Evolutionary conservation across 2,797 vertebrate species (phyloP), one percentile per base, ranked within the genome.

Genomic region (Thunnus albacares): DNA sequence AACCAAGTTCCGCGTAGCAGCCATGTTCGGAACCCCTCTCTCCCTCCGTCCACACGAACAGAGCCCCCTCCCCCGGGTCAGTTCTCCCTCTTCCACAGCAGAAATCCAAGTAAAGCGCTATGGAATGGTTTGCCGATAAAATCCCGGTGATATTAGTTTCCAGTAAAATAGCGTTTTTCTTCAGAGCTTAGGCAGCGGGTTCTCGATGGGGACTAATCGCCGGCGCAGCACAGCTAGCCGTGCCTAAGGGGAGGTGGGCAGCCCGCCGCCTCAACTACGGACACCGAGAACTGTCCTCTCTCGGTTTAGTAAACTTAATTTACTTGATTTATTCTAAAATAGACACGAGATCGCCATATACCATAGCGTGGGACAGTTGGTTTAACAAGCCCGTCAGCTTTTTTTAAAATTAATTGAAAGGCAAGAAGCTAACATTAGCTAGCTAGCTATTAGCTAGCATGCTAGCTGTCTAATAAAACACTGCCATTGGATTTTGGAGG

Each of bases 1-100:
- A 91, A 93, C 94, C 92, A 88, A 92, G 94, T 93, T 93, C 92
- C 94, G 91, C 90, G 94, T 87, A 94, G 94, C 94, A 95, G 96
- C 95, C 95, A 96, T 96, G 91, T 95, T 94, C 94, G 91, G 93
- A 94, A 92, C 89, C 89, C 90, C 90, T 82, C 82, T 91, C 90
- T 94, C 89, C 89, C 91, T 91, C 91, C 86, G 93, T 95, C 94
- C 94, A 90, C 91, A 89, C 83, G 87, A 93, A 92, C 93, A 89
- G 91, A 93, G 90, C 93, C 94, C 93, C 95, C 93, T 89, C 84
- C 91, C 92, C 88, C 90, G 88, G 90, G 88, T 93, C 91, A 92
- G 86, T 64, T 78, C 90, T 87, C 90, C 87, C 87, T 92, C 74
- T 89, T 85, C 82, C 85, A 89, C 87, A 83, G 80, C 90, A 90